Percentiles rank a stretch among this genome's conserved stretches.
Conservation (phyloP, 2,113 vertebrate genomes). For the Neotragus pygmaeus region DNA sequence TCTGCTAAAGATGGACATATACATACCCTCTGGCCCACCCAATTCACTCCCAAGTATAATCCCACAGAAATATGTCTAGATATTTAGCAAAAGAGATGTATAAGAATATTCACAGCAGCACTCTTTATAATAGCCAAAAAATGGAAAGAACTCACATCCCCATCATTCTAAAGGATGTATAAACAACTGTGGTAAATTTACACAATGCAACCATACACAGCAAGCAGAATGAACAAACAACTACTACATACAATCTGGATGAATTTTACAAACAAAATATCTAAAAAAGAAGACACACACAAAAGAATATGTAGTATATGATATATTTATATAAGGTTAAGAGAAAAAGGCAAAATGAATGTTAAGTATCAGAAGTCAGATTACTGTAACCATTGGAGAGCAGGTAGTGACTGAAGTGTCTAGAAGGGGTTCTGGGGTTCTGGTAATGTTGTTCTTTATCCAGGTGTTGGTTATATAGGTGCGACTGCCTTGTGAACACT, state of each 20-base stretch:
- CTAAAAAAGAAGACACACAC: neutral
- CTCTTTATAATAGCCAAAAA: neutral
- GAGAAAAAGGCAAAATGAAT: neutral
- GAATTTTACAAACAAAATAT: neutral
- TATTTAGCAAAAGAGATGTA: neutral
- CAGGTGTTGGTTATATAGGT: neutral
- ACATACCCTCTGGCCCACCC: neutral
- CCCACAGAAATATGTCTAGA: neutral
- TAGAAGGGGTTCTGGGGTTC: neutral
- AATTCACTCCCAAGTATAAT: neutral
- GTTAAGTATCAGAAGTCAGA: neutral
- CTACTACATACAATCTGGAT: neutral
- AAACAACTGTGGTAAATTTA: neutral
- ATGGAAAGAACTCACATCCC: neutral
- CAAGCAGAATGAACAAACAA: neutral
- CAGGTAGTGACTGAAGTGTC: neutral
- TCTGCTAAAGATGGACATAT: neutral
- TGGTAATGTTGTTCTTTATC: neutral
- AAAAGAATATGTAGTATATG: neutral
- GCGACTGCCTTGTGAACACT: neutral
- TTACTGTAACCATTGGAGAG: neutral
- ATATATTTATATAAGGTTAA: neutral
- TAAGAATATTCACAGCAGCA: neutral
- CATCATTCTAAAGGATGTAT: neutral
- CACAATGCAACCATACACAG: neutral